Percentiles rank a stretch among this genome's conserved stretches.
These are phyloP conservation scores for Edolisoma coerulescens DNA, from an alignment of 2,113 vertebrate genomes.

Conservation along the genomic window DNA sequence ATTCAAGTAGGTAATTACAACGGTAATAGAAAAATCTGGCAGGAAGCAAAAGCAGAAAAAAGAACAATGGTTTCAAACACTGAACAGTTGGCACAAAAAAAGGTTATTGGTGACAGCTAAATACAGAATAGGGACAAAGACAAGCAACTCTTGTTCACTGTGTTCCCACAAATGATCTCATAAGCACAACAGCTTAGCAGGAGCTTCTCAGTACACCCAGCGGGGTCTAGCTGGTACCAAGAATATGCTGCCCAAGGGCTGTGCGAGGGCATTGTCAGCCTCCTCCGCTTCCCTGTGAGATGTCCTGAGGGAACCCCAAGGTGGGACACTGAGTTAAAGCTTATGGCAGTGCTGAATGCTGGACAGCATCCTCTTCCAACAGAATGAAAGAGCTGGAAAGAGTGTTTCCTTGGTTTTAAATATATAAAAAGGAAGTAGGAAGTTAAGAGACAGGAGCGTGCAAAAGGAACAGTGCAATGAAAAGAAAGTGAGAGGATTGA, in stretches of 20 bases:
- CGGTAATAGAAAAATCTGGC: neutral
- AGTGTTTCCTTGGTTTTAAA: neutral
- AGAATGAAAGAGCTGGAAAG: neutral
- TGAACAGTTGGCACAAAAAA: neutral
- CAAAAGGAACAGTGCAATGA: neutral
- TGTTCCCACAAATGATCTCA: neutral
- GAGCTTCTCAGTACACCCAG: neutral
- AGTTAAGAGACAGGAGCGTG: neutral
- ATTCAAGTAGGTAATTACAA: neutral
- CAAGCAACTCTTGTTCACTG: neutral
- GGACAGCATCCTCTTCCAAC: neutral
- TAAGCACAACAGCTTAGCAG: neutral
- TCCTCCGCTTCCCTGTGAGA: fast-evolving
- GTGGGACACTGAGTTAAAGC: neutral
- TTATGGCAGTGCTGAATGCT: neutral
- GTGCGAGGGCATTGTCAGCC: neutral
- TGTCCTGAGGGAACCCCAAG: neutral
- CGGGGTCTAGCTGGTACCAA: neutral
- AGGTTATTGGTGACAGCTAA: neutral
- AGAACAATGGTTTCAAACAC: neutral
- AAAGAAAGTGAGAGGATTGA: neutral
- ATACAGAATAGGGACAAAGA: neutral
- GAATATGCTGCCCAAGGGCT: neutral
- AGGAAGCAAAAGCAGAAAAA: conserved; percentile 8
- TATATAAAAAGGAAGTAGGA: neutral